Base-by-base conservation (phyloP, 2,888 invertebrate species). In the Lymantria monacha region DNA sequence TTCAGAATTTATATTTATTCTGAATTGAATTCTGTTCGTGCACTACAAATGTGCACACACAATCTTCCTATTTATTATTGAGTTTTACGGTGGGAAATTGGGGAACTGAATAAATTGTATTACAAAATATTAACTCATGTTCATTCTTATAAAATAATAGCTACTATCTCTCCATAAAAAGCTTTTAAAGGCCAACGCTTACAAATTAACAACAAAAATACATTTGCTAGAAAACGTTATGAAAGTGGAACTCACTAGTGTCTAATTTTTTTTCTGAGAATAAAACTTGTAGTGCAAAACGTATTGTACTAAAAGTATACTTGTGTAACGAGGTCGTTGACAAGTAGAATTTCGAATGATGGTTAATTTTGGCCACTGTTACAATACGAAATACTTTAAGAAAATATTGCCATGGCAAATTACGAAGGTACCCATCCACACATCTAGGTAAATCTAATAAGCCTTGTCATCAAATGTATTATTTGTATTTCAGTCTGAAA, bases 201-300 rank as follows among this genome's bases (percentile, higher is more conserved):
- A 7, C 11, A 38, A 38, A 38, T 12, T 12, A 38, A 38, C 38
- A 38, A 7, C 11, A 38, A 38, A 38, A 12, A 7, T n/a, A 38
- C 38, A 38, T 38, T 38, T 38, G n/a, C 38, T 38, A 38, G 38
- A 38, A 38, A 38, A 12, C 12, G n/a, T 38, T 38, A 38, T n/a
- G 38, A 38, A 38, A 38, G n/a, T 12, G 11, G 38, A 38, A n/a
- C 11, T 10, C n/a, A 38, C 38, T 12, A 38, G 38, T 38, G 1
- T 38, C 12, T 38, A 38, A 38, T 51, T 61, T 36, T 42, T 31
- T 42, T 30, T 43, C 14, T 42, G 3, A 42, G 30, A 22, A 42
- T 10, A 22, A 11, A 9, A 30, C 30, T n/a, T 30, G 22, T 42
- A 30, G 38, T 12, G 38, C n/a, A 7, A 12, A 12, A 38, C n/a